phyloP scores from a whole-genome alignment of 2,113 vertebrate genomes.

The Orthonyx spaldingii region DNA sequence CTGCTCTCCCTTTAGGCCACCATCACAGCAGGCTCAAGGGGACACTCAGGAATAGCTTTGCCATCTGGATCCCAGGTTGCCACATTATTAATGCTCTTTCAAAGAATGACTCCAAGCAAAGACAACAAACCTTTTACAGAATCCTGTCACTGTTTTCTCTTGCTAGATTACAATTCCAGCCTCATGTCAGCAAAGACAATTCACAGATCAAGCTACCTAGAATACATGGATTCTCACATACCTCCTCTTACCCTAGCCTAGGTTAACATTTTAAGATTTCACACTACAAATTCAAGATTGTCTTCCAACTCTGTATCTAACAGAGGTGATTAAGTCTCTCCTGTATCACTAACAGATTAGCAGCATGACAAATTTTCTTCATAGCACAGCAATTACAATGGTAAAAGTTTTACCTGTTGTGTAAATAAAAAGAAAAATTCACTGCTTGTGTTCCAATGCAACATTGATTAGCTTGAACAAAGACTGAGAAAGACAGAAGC shows the following conservation, averaged over 20 bases:
- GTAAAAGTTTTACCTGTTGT: not conserved
- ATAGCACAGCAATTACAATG: not conserved
- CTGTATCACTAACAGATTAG: not conserved
- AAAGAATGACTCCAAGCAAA: not conserved
- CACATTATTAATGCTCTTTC: not conserved
- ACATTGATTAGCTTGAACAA: not conserved
- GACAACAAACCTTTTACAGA: not conserved
- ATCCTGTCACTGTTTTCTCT: not conserved
- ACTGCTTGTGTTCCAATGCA: not conserved
- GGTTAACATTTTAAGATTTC: not conserved
- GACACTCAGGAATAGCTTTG: not conserved
- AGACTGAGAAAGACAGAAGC: not conserved
- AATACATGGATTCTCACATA: not conserved
- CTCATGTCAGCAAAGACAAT: not conserved
- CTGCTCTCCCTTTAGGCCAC: not conserved
- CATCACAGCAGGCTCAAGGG: not conserved
- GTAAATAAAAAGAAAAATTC: not conserved
- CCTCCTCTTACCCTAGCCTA: not conserved
- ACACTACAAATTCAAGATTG: not conserved
- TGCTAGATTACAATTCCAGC: not conserved
- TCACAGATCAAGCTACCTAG: not conserved
- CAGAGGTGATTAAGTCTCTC: not conserved
- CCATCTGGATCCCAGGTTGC: not conserved
- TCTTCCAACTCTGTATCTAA: not conserved
- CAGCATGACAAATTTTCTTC: not conserved